These are phyloP conservation scores for Coremacera marginata DNA, from an alignment of 2,888 invertebrate genomes.

Conservation along the genomic window DNA sequence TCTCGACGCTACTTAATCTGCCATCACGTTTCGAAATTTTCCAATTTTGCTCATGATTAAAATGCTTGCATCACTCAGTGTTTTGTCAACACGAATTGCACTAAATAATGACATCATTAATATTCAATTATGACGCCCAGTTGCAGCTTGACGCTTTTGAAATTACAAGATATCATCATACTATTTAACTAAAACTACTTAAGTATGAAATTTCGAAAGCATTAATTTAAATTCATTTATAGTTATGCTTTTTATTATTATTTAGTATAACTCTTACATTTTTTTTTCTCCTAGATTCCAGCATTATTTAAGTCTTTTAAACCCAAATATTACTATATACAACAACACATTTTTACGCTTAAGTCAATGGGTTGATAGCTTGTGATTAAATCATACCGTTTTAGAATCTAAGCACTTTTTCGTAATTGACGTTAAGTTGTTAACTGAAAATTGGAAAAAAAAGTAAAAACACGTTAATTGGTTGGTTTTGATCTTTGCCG, in stretches of 20 bases:
- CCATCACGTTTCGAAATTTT: constrained; percentile 15
- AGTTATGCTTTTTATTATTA: too few species aligned
- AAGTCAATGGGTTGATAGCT: background rate
- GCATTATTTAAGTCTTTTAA: too few species aligned
- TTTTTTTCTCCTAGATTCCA: too few species aligned
- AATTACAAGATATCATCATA: too few species aligned
- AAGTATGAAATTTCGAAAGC: too few species aligned
- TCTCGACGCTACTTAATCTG: background rate
- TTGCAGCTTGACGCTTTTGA: background rate
- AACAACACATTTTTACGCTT: too few species aligned
- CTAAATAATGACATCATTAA: constrained; percentile 17
- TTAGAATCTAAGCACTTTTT: constrained; percentile 1
- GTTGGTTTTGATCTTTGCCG: constrained; percentile 26
- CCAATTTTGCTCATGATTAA: constrained; percentile 13
- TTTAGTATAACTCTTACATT: too few species aligned
- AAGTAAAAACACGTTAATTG: background rate
- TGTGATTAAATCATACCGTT: background rate
- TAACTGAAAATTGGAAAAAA: background rate
- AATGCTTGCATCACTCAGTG: constrained; percentile 7
- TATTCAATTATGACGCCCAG: constrained; percentile 7
- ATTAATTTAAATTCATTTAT: too few species aligned
- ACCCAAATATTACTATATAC: too few species aligned
- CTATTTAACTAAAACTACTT: too few species aligned
- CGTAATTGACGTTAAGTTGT: constrained; percentile 13
- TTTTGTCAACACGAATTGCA: constrained; percentile 7